Conservation (phyloP, 2,797 vertebrate species). For the Cirrhinus molitorella region DNA sequence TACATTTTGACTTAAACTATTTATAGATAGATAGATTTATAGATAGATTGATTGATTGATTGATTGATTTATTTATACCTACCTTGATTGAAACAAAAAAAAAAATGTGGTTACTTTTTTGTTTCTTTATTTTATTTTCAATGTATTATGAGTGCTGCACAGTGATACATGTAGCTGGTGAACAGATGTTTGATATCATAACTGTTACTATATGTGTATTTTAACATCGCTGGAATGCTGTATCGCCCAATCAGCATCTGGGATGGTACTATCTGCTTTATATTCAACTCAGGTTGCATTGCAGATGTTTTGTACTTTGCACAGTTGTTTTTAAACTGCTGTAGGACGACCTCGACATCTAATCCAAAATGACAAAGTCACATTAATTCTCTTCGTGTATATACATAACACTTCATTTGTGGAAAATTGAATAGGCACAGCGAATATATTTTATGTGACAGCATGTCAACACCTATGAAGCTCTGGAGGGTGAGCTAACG, state of each 20-base stretch:
- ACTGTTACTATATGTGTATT: not conserved
- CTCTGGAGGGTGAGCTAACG: slow-evolving; percentile 12
- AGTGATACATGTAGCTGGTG: too few species aligned
- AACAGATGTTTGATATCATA: not conserved
- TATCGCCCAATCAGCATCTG: not conserved
- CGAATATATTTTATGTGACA: slow-evolving; percentile 31
- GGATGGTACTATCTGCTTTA: not conserved
- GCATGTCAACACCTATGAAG: slow-evolving; percentile 15
- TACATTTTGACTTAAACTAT: too few species aligned
- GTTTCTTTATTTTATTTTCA: too few species aligned
- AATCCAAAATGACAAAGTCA: not conserved
- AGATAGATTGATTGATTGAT: too few species aligned
- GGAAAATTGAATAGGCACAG: not conserved
- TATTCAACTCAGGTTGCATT: not conserved
- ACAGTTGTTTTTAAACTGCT: not conserved
- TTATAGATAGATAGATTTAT: too few species aligned
- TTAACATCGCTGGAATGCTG: not conserved
- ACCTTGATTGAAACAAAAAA: too few species aligned
- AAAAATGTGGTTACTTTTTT: not conserved
- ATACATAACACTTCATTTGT: not conserved
- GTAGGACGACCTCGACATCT: not conserved
- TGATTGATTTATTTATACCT: too few species aligned
- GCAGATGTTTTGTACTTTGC: not conserved
- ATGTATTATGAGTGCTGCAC: not conserved
- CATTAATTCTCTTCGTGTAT: not conserved